phyloP scores from a whole-genome alignment of 2,797 vertebrate species.

The Moxostoma hubbsi region DNA sequence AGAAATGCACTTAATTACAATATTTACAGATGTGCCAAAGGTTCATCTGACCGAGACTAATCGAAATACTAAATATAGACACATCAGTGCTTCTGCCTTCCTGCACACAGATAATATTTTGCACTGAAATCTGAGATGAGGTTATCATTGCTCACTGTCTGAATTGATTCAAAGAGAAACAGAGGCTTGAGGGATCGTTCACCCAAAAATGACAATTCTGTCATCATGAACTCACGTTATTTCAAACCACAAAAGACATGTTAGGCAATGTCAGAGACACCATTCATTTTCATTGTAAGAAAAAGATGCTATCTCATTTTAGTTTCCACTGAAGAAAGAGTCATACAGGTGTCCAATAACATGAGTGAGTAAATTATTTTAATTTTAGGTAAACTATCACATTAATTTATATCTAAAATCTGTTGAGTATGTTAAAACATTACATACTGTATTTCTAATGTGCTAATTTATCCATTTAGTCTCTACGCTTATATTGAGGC shows the following conservation, averaged over 20 bases:
- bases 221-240: no score
- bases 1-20: conserved; percentile 30
- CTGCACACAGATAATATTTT: background rate
- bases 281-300: no score
- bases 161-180: background rate
- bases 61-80: conserved; percentile 40
- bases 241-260: no score
- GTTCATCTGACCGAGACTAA: conserved; percentile 30
- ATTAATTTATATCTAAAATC: background rate
- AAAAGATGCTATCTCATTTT: no score
- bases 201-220: no score
- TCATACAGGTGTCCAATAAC: no score
- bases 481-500: background rate
- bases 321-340: no score
- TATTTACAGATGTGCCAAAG: conserved; percentile 20
- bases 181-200: no score
- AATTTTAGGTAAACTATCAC: no score
- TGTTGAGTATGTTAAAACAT: background rate
- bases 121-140: background rate
- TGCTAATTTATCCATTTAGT: background rate
- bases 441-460: background rate
- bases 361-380: no score
- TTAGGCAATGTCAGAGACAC: background rate
- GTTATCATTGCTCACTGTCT: background rate
- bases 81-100: background rate